Evolutionary conservation across 2,888 invertebrate species (phyloP).

Genomic region (Gymnosoma rotundatum): DNA sequence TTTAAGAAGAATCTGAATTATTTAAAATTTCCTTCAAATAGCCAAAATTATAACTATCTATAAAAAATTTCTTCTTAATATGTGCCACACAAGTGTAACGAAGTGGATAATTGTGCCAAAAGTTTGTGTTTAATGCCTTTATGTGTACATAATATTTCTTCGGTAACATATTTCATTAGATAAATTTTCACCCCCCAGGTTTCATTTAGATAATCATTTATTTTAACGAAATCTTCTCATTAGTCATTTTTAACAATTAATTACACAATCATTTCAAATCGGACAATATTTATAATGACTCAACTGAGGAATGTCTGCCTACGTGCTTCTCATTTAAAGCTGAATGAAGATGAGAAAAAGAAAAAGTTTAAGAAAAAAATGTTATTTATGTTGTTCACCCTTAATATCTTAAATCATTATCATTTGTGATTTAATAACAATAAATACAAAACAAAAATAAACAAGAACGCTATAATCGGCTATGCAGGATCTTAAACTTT

Average conservation of each 20-base stretch:
- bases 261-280: constrained; percentile 58
- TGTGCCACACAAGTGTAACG: not conserved
- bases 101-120: constrained; percentile 10
- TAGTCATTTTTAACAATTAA: constrained; percentile 65
- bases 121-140: not conserved
- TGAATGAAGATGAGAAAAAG: not conserved
- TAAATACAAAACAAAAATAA: too few relatives aligned
- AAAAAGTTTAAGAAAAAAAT: constrained; percentile 23
- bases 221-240: constrained; percentile 57
- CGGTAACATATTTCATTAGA: not conserved
- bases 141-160: not conserved
- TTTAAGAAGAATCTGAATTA: too few relatives aligned
- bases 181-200: not conserved
- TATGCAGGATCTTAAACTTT: too few relatives aligned
- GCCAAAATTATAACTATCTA: too few relatives aligned
- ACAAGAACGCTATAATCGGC: too few relatives aligned
- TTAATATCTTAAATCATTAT: constrained; percentile 38
- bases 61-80: too few relatives aligned
- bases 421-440: constrained; percentile 61
- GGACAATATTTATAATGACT: constrained; percentile 59
- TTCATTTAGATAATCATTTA: constrained; percentile 22
- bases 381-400: constrained; percentile 29
- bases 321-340: not conserved
- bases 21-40: too few relatives aligned
- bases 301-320: not conserved